Evolutionary conservation across 2,797 vertebrate genomes (phyloP), one percentile per base, ranked within the genome.

Genomic region (Peromyscus melanophrys): DNA sequence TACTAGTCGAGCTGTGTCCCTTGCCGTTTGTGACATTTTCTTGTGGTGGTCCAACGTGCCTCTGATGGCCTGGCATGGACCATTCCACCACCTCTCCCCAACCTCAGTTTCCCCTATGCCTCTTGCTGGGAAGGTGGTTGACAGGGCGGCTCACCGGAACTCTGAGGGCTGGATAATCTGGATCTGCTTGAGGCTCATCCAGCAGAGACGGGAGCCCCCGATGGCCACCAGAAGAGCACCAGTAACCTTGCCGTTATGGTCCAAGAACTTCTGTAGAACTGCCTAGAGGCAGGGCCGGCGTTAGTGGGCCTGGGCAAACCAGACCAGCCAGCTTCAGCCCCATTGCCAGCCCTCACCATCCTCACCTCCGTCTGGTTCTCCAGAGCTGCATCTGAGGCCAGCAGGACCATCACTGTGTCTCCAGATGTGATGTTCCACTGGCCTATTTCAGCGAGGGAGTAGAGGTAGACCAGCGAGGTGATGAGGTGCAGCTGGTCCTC

Each of bases 401-500:
- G 97, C 89, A 98, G 97, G 31, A 92, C 93, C 0, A 0, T 0
- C 0, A 99, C 94, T 0, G 98, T 98, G 87, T 84, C 92, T 0
- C 6, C 10, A 75, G 96, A 98, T 0, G 76, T 98, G 97, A 98
- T 84, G 0, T 0, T 1, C 98, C 98, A 98, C 80, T 0, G 92
- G 95, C 96, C 12, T 43, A 98, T 98, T 97, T 99, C 98, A 0
- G 71, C 1, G 0, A 0, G 16, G 0, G 97, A 76, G 97, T 98
- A 99, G 40, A 34, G 93, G 49, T 43, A 90, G 34, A 97, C 92
- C 78, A 98, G 81, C 0, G 0, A 0, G 69, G 97, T 65, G 4
- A 98, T 69, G 29, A 83, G 49, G 67, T 6, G 69, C 76, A 99
- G 97, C 96, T 98, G 97, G 67, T 97, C 37, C 49, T 98, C 98